Evolutionary conservation across 1,140 invertebrate species (phyloP), one percentile per base, ranked within the genome.

Genomic region (Drosophila persimilis): DNA sequence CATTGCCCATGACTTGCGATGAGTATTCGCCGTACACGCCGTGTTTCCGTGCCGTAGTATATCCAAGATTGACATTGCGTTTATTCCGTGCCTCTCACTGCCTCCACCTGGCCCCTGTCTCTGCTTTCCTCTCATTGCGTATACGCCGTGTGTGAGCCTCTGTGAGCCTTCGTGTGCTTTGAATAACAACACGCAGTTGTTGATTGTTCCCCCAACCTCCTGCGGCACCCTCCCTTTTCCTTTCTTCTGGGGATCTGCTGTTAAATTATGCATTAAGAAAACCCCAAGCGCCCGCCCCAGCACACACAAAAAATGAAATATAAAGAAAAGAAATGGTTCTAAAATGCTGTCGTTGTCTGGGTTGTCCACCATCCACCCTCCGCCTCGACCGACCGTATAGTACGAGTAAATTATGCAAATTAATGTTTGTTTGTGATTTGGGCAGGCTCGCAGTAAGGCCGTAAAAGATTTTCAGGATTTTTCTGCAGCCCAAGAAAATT

Each of bases 221-320:
- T 53, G 70, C 72, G 75, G 55, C 61, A 65, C 29, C 9, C 24
- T 44, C 41, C 64, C 44, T 46, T 17, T 51, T 26, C 46, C 22
- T 8, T 41, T 47, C 52, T 58, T 55, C 53, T 56, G 63, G 75
- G 75, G 35, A 39, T 39, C 71, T 76, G 75, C 75, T 88, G 83
- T 88, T 88, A 88, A 88, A 88, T 88, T 88, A 88, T 88, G 83
- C 83, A 88, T 88, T 88, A 89, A 86, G 71, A 77, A 39, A 39
- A 62, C 66, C 73, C 64, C 77, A 52, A 58, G 8, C 7, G 63
- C 76, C 29, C 29, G 6, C 29, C 29, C 6, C 29, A 7, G 6
- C 24, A 54, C 58, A 47, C 17, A 50, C 65, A 65, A 77, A 66
- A 65, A 77, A 85, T 55, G 44, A 53, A 29, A 46, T 39, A 39